Base-by-base conservation (phyloP, 2,888 invertebrate genomes). In the Phaedon cochleariae region DNA sequence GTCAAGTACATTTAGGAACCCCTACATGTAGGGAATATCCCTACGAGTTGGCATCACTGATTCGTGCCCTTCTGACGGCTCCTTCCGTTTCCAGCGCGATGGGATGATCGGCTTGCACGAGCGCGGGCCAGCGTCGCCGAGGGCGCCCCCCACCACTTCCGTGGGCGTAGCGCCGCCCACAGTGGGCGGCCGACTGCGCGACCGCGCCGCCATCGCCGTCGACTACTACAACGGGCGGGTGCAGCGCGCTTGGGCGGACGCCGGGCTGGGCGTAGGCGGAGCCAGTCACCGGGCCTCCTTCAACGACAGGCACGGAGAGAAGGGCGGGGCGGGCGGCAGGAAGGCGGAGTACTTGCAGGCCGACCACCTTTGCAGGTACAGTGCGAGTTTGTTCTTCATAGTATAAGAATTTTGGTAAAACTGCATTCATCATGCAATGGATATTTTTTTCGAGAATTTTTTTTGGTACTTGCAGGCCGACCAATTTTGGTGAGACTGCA, bases 281-380 rank as follows among this genome's bases (percentile, higher is more conserved):
- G 76, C 81, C 29, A 78, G 82, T 62, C 78, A 83, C 61, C 62
- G 78, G 64, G 77, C 82, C 17, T 81, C 82, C 0, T 82, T 80
- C 75, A 83, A 81, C 79, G 82, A 82, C 69, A 79, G 82, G 12
- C 45, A 45, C 26, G 22, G 54, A 12, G 3, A 70, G 34, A 12
- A 4, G 29, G 55, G 21, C 17, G 37, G 37, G 21, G 53, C 10
- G 37, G 12, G 17, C 9, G 18, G 31, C 66, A 49, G 41, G 73
- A 66, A 29, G 17, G 29, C 51, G 1, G 58, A 63, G 1, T 26
- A 76, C 62, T 67, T 76, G 41, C 75, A 76, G 18, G 80, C 82
- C 29, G 84, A 84, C 20, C 78, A 86, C 62, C 83, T 92, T 66
- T 94, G 94, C 84, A 88, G 95, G 55, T 41, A 41, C n/a, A n/a